Conservation (phyloP, 2,797 vertebrate genomes). For the Falco rusticolus region DNA sequence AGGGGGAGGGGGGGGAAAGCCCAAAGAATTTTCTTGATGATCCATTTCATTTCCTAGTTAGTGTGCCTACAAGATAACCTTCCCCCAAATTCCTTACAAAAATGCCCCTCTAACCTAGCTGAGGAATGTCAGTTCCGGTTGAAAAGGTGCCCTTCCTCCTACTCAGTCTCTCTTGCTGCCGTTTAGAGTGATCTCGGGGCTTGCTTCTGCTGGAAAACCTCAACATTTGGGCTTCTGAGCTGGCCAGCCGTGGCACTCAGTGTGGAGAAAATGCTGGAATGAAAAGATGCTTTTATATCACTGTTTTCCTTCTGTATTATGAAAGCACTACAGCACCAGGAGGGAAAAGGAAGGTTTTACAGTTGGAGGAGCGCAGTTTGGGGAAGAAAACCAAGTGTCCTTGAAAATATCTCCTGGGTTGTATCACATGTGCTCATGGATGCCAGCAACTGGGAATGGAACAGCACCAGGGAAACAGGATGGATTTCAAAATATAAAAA, state of each 20-base stretch:
- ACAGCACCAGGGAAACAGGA: not conserved
- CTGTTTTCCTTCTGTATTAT: conserved; percentile 19
- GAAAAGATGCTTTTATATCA: not conserved
- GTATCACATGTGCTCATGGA: not conserved
- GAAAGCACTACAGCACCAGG: not conserved
- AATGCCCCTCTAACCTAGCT: conserved; percentile 21
- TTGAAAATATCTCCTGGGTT: conserved; percentile 51
- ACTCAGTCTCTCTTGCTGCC: not conserved
- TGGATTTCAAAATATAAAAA: conserved; percentile 5
- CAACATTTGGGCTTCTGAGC: not conserved
- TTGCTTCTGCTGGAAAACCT: conserved; percentile 18
- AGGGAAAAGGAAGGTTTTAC: conserved; percentile 43
- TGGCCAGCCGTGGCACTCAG: not conserved
- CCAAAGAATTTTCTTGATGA: conserved; percentile 60
- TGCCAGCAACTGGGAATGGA: conserved; percentile 24
- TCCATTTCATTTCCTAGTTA: conserved; percentile 60
- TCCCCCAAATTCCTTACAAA: conserved; percentile 36
- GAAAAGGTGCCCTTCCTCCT: conserved; percentile 7
- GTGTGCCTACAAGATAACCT: conserved; percentile 35
- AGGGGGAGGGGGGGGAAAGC: not conserved
- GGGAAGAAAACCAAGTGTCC: conserved; percentile 21
- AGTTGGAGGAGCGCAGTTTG: not conserved
- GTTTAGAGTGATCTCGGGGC: not conserved
- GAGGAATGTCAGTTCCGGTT: conserved; percentile 38
- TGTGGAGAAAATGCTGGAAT: conserved; percentile 26